Evolutionary conservation across 2,797 vertebrate genomes (phyloP).

Genomic region (Squalus acanthias): DNA sequence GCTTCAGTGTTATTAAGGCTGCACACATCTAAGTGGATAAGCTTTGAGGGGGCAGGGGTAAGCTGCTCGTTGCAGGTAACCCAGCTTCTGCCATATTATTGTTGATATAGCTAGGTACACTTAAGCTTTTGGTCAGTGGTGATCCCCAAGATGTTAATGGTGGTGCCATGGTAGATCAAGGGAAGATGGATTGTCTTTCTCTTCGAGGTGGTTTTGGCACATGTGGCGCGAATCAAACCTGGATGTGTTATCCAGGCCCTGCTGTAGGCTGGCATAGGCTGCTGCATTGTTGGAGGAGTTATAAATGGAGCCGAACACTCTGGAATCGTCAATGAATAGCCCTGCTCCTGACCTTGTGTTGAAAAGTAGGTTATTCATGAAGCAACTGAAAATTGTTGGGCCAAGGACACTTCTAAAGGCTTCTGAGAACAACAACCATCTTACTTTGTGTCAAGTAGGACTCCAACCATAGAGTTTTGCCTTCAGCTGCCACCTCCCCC

Average conservation of each 20-base stretch:
- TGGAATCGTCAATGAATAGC: no score
- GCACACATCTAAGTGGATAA: neutral
- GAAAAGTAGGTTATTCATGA: no score
- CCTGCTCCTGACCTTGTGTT: no score
- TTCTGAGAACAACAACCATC: neutral
- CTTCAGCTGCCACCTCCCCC: neutral
- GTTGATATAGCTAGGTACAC: neutral
- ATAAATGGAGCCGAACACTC: no score
- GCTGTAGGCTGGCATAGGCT: no score
- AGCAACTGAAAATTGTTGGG: no score
- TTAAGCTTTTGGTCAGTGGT: neutral
- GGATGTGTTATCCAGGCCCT: no score
- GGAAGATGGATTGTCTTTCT: neutral
- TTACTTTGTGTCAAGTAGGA: neutral
- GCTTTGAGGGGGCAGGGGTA: neutral
- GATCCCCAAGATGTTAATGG: no score
- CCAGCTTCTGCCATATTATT: neutral
- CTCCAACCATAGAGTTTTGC: neutral
- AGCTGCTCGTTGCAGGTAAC: neutral
- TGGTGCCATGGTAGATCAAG: neutral
- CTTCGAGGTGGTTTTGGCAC: neutral
- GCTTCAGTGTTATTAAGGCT: neutral
- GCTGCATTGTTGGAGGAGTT: no score
- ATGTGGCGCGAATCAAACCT: neutral
- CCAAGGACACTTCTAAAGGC: no score